Conservation (phyloP, 2,113 vertebrate genomes). For the Sceloporus undulatus region DNA sequence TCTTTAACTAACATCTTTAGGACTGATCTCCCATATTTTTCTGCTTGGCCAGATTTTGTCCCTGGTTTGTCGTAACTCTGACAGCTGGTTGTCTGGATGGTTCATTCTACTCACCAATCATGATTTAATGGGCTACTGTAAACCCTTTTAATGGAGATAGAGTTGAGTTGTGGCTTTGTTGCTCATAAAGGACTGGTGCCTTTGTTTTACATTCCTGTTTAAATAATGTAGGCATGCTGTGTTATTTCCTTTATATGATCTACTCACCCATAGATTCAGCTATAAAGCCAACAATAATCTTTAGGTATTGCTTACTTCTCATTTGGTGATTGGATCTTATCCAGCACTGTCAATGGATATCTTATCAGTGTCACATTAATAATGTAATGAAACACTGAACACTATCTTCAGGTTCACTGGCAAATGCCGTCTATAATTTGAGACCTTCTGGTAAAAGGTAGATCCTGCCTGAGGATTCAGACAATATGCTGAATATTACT, state of each 20-base stretch:
- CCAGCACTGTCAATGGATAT: constrained; percentile 15
- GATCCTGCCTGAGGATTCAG: not conserved
- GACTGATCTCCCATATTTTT: not conserved
- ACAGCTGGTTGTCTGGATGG: not conserved
- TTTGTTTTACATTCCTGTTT: constrained; percentile 16
- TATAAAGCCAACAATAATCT: not conserved
- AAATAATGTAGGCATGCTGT: not conserved
- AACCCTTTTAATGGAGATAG: not conserved
- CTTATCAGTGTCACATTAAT: not conserved
- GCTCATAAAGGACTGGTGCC: not conserved
- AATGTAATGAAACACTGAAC: constrained; percentile 37
- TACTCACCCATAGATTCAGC: not conserved
- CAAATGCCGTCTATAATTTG: constrained; percentile 10
- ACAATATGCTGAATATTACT: not conserved
- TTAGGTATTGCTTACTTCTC: constrained; percentile 26
- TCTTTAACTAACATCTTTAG: not conserved
- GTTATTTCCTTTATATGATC: constrained; percentile 10
- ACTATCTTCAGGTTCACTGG: constrained; percentile 27
- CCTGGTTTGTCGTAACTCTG: not conserved
- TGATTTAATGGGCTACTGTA: not conserved
- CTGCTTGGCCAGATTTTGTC: not conserved
- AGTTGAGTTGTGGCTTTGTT: not conserved
- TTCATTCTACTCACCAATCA: not conserved
- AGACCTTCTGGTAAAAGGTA: not conserved
- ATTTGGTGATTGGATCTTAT: constrained; percentile 1